Base-by-base conservation (phyloP, 2,113 vertebrate species). In the Brevimyrus niger region DNA sequence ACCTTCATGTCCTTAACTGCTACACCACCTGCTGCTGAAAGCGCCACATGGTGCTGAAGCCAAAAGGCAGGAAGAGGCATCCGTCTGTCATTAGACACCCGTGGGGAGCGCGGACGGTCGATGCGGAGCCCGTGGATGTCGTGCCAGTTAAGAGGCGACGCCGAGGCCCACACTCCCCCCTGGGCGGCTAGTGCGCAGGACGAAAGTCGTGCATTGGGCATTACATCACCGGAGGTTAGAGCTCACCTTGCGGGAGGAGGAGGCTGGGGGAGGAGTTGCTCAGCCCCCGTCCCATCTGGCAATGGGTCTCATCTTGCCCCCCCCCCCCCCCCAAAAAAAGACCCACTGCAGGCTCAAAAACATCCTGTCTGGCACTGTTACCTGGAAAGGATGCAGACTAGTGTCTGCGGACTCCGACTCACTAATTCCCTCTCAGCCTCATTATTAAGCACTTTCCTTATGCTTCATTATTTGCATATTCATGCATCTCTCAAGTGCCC, bases 331-430 rank as follows among this genome's bases (percentile, higher is more conserved):
- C 51, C 11, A 51, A 31, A 0, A 58, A 35, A n/a, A 23, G 13
- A 21, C 53, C 51, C 80, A 58, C 23, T 53, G 51, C 51, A 31
- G 13, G 58, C 50, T 89, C 76, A 89, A 89, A 80, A 89, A 89
- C 88, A 89, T 89, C 88, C 88, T 89, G 88, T 61, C 76, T 89
- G 88, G 80, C 80, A 58, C 19, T 42, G 13, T 46, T n/a, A 35
- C 88, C 88, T 87, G 86, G 53, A 58, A 19, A 38, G 69, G 69
- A 76, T 76, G 69, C 69, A 76, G 69, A 38, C 35, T 38, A 38
- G 31, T 65, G 31, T 76, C 69, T 76, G 69, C 0, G 31, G 35
- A 1, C 27, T 35, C 15, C 2, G 31, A 76, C 35, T 38, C 5
- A 1, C 27, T 3, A 76, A 7, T 35, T 13, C 15, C 69, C 35